Evolutionary conservation across 2,888 invertebrate genomes (phyloP).

Genomic region (Epiblema foenella): DNA sequence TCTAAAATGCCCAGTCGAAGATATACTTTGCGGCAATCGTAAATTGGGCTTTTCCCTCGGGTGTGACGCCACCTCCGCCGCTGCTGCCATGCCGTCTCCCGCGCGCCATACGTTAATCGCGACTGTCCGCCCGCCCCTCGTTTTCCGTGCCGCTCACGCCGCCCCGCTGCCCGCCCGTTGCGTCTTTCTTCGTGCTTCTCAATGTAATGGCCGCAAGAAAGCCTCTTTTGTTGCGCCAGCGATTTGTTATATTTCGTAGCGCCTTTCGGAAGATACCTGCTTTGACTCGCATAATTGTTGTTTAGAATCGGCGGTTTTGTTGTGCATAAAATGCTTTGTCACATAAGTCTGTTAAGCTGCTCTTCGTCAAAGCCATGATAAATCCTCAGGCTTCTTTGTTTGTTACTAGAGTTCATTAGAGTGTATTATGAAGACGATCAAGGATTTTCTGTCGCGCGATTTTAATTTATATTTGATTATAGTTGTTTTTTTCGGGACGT

Average conservation of each 20-base stretch:
- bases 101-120: conserved; percentile 77
- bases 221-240: conserved; percentile 82
- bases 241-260: conserved; percentile 82
- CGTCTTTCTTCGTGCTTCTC: conserved; percentile 67
- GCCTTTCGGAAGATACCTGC: conserved; percentile 77
- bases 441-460: conserved; percentile 37
- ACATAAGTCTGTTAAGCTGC: conserved; percentile 77
- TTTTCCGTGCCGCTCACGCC: conserved; percentile 43
- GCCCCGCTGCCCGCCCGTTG: conserved; percentile 55
- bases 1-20: conserved; percentile 74
- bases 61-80: conserved; percentile 51
- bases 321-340: conserved; percentile 82
- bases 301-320: conserved; percentile 80
- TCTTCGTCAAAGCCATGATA: conserved; percentile 61
- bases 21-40: conserved; percentile 82
- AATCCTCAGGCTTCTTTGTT: conserved; percentile 68
- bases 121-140: conserved; percentile 59
- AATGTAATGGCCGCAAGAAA: conserved; percentile 82
- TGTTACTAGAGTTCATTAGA: conserved; percentile 71
- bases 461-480: too few relatives aligned
- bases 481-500: too few relatives aligned
- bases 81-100: conserved; percentile 54
- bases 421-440: conserved; percentile 45
- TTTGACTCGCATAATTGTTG: conserved; percentile 83
- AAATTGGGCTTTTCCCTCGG: conserved; percentile 69